These are phyloP conservation scores for Gymnocephalus cernua DNA, from an alignment of 2,113 vertebrate genomes.

Conservation along the genomic window DNA sequence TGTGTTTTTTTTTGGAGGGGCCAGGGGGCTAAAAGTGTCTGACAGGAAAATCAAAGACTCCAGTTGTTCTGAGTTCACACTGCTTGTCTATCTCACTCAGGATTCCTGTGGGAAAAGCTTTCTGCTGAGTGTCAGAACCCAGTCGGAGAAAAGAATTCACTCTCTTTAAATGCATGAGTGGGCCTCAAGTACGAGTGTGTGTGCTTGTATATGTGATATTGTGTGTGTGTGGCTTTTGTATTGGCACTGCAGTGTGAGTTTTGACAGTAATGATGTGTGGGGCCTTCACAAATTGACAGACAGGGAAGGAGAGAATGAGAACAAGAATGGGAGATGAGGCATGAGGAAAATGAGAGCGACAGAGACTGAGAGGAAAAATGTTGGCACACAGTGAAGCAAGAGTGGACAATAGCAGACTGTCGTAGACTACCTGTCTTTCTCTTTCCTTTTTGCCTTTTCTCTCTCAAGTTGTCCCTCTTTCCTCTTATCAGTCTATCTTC, in stretches of 20 bases:
- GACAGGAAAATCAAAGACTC: constrained; percentile 70
- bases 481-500: constrained; percentile 3
- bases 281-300: constrained; percentile 71
- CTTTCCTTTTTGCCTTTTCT: not conserved
- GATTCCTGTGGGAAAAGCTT: constrained; percentile 64
- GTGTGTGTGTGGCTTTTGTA: constrained; percentile 57
- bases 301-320: constrained; percentile 42
- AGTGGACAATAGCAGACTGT: constrained; percentile 27
- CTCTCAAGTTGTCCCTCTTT: not conserved
- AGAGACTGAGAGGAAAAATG: constrained; percentile 25
- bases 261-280: constrained; percentile 74
- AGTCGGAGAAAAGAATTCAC: constrained; percentile 37
- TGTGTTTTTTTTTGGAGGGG: constrained; percentile 29
- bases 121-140: constrained; percentile 60
- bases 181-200: constrained; percentile 52
- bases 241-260: constrained; percentile 54
- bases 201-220: constrained; percentile 38
- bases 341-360: constrained; percentile 29
- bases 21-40: constrained; percentile 59
- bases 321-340: constrained; percentile 45
- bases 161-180: constrained; percentile 65
- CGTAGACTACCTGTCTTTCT: constrained; percentile 7
- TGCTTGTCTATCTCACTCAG: constrained; percentile 60
- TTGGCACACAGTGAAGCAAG: constrained; percentile 20
- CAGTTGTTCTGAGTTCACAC: constrained; percentile 48